These are phyloP conservation scores for Pterocles gutturalis DNA, from an alignment of 2,113 vertebrate species.

Conservation along the genomic window DNA sequence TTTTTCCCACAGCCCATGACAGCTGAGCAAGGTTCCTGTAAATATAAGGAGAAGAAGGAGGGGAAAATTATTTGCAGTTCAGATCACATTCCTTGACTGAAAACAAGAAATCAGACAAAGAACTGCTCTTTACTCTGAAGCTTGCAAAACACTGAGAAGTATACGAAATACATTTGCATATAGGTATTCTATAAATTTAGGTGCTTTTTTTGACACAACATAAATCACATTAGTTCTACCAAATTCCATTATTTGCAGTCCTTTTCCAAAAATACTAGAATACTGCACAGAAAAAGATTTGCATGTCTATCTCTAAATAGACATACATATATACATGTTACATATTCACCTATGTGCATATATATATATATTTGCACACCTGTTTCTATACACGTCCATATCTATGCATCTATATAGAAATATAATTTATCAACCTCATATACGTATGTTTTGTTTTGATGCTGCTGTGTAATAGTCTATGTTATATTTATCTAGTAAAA, in stretches of 20 bases:
- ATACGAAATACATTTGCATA: not conserved
- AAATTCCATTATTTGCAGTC: not conserved
- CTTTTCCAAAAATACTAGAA: not conserved
- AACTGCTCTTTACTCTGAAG: not conserved
- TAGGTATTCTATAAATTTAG: not conserved
- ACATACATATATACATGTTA: not conserved
- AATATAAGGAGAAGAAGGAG: not conserved
- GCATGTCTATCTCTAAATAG: not conserved
- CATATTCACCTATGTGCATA: not conserved
- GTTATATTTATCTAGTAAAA: not conserved
- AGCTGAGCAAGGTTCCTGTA: slow-evolving; percentile 93
- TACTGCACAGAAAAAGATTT: not conserved
- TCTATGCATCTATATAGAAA: not conserved
- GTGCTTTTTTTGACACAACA: not conserved
- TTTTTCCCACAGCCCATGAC: slow-evolving; percentile 90
- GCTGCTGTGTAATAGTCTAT: not conserved
- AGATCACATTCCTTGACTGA: not conserved
- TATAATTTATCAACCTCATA: not conserved
- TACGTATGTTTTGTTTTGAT: not conserved
- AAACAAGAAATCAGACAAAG: not conserved
- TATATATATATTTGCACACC: not conserved
- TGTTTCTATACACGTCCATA: not conserved
- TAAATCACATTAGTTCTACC: not conserved
- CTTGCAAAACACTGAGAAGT: not conserved
- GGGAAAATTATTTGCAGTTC: not conserved